These are phyloP conservation scores for Microtus californicus DNA, from an alignment of 2,797 vertebrate species.

Conservation along the genomic window DNA sequence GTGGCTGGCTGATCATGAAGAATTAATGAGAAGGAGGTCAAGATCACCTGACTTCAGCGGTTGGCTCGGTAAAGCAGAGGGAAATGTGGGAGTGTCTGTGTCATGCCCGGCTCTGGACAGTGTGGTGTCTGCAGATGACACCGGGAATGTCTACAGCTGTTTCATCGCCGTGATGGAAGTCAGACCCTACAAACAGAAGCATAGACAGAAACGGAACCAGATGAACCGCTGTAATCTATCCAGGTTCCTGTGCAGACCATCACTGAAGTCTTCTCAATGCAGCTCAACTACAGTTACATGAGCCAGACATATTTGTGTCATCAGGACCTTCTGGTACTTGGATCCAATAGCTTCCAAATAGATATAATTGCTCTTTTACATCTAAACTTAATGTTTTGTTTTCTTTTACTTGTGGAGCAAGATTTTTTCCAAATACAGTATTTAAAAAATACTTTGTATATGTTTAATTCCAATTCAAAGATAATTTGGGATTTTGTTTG, in stretches of 20 bases:
- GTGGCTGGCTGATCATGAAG: neutral
- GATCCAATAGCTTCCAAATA: neutral
- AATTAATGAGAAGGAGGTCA: neutral
- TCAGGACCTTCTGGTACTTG: neutral
- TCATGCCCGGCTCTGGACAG: neutral
- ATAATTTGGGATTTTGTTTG: neutral
- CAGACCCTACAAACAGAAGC: neutral
- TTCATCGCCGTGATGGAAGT: neutral
- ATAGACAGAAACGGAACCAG: neutral
- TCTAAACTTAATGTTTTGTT: slow-evolving; percentile 26
- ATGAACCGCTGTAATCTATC: neutral
- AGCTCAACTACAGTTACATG: neutral
- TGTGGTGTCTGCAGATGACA: neutral
- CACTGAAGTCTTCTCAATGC: neutral
- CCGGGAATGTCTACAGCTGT: neutral
- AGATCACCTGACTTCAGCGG: neutral
- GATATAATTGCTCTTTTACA: slow-evolving; percentile 5
- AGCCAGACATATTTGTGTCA: neutral
- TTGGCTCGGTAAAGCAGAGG: neutral
- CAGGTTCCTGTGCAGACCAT: neutral
- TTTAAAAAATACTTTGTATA: neutral
- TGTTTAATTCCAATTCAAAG: neutral
- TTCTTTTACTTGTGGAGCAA: slow-evolving; percentile 49
- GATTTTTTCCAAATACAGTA: slow-evolving; percentile 38
- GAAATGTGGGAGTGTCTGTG: neutral